Base-by-base conservation (phyloP, 2,888 invertebrate species). In the Agrotis ipsilon region DNA sequence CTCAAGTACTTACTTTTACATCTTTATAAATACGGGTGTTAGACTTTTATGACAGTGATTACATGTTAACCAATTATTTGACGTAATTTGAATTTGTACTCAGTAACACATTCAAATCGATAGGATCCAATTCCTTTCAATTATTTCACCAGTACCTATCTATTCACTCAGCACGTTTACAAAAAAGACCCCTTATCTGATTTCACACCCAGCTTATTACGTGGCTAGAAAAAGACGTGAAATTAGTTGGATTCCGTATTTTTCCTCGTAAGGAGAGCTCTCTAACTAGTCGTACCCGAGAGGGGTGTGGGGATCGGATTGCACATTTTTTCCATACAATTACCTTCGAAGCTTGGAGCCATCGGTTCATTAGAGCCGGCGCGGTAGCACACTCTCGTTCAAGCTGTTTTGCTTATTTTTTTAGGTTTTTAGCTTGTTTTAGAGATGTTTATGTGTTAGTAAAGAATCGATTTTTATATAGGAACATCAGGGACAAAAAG, bases 271-370 rank as follows among this genome's bases (percentile, higher is more conserved):
- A 68, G 64, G 61, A 46, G 32, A 51, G 57, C 61, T 65, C 39
- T 52, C 65, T 66, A 79, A 81, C 79, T 68, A 78, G 61, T 65
- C 16, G 18, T 48, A 39, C 43, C 24, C 48, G 27, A 52, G 71
- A 46, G 19, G 46, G 27, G 65, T 55, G 66, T 21, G 43, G 73
- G 68, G 63, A 27, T 78, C 64, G 68, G 73, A 60, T 77, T 78
- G 77, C 83, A 83, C 83, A 80, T 76, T 81, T 75, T 85, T 84
- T 84, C 85, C 85, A 81, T 73, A 78, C 78, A 80, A 84, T 84
- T 82, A 81, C 78, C 84, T 81, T 66, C 73, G 54, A 63, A 74
- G 76, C 85, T 78, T 59, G 68, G 52, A 70, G 71, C 64, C 45
- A 65, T 69, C 68, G 69, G 77, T 85, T 85, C 83, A 83, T 84